phyloP scores from a whole-genome alignment of 2,797 vertebrate species.

The Bucorvus abyssinicus region DNA sequence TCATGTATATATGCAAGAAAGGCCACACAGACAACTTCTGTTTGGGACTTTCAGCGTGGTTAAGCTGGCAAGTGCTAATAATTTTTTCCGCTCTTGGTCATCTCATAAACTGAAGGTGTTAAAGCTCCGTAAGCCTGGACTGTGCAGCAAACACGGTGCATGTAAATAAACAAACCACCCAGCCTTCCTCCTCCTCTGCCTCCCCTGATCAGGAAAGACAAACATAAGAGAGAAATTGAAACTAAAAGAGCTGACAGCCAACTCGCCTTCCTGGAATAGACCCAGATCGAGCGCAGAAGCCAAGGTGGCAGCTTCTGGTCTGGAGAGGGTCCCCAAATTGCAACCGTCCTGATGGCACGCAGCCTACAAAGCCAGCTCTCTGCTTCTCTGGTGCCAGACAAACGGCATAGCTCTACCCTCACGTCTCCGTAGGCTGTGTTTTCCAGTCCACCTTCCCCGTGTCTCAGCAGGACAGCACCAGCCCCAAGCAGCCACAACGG shows the following conservation, averaged over 20 bases:
- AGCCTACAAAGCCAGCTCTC: neutral
- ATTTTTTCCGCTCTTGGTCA: neutral
- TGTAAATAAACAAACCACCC: neutral
- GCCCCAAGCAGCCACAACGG: neutral
- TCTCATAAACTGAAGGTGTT: neutral
- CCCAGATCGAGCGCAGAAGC: neutral
- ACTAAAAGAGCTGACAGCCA: neutral
- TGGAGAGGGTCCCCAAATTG: neutral
- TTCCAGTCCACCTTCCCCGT: neutral
- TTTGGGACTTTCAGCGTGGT: neutral
- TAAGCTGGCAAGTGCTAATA: neutral
- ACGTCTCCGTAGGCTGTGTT: neutral
- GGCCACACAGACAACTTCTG: neutral
- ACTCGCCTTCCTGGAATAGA: neutral
- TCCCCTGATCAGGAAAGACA: neutral
- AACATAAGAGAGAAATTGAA: neutral
- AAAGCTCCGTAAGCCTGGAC: neutral
- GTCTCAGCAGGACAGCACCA: neutral
- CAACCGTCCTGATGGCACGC: accelerated
- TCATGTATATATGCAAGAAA: accelerated
- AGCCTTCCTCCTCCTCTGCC: neutral
- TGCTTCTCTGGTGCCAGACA: neutral
- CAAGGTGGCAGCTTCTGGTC: neutral
- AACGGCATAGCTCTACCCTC: accelerated
- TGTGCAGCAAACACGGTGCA: accelerated